Evolutionary conservation across 1,140 invertebrate genomes (phyloP).

Genomic region (Ganaspis sp.): DNA sequence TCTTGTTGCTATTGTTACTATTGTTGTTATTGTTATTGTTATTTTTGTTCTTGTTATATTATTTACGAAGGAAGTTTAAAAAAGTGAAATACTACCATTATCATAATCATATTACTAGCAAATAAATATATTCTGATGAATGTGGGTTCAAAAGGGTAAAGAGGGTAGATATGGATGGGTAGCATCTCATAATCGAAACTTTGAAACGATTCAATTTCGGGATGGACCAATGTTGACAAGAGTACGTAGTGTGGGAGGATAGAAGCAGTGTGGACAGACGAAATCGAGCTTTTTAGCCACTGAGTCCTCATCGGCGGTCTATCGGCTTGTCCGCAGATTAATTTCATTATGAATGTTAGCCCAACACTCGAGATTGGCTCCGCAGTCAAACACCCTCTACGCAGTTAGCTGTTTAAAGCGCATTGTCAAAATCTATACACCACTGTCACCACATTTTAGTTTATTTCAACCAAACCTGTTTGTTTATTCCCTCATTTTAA

Average conservation of each 20-base stretch:
- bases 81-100: too few relatives aligned
- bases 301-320: conserved; percentile 49
- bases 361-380: conserved; percentile 74
- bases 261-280: conserved; percentile 45
- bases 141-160: not conserved
- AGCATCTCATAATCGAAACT: conserved; percentile 10
- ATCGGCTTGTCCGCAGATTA: conserved; percentile 67
- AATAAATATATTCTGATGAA: not conserved
- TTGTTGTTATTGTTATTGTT: too few relatives aligned
- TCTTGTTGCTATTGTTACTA: too few relatives aligned
- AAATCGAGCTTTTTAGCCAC: conserved; percentile 65
- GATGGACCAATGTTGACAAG: conserved; percentile 37
- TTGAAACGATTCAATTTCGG: conserved; percentile 10
- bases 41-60: too few relatives aligned
- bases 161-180: not conserved
- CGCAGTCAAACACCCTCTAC: conserved; percentile 72
- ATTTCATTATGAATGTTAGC: conserved; percentile 77
- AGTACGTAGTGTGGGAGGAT: conserved; percentile 45
- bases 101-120: too few relatives aligned
- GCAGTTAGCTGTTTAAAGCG: conserved; percentile 71
- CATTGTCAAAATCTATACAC: conserved; percentile 55
- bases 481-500: not conserved
- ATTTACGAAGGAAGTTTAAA: too few relatives aligned
- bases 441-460: not conserved
- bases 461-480: not conserved